Percentiles rank a stretch among this genome's conserved stretches.
Conservation (phyloP, 2,113 vertebrate genomes). For the Sorex araneus region DNA sequence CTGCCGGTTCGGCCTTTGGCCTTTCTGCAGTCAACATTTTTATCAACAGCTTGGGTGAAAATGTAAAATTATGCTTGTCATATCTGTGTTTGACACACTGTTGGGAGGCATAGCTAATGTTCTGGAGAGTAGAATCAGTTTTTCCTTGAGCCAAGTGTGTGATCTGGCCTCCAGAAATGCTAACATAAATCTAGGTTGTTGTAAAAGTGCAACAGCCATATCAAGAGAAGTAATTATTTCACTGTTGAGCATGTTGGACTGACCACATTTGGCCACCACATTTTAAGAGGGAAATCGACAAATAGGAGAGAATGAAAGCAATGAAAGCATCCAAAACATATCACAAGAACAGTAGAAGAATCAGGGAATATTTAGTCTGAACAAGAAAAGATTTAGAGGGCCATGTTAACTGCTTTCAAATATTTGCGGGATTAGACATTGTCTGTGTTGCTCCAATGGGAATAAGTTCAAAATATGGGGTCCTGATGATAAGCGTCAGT, state of each 20-base stretch:
- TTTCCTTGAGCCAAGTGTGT: slow-evolving; percentile 74
- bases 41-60: slow-evolving; percentile 78
- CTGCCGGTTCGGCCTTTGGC: slow-evolving; percentile 16
- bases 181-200: slow-evolving; percentile 80
- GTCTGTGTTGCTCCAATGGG: slow-evolving; percentile 45
- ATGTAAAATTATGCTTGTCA: slow-evolving; percentile 75
- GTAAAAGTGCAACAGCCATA: slow-evolving; percentile 68
- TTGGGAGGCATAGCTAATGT: slow-evolving; percentile 71
- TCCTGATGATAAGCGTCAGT: slow-evolving; percentile 54
- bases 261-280: slow-evolving; percentile 83
- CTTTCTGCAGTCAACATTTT: slow-evolving; percentile 68
- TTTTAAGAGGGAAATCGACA: slow-evolving; percentile 76
- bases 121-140: slow-evolving; percentile 69
- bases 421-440: slow-evolving; percentile 76
- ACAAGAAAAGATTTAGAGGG: slow-evolving; percentile 57
- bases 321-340: slow-evolving; percentile 64
- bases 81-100: slow-evolving; percentile 71
- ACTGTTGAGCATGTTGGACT: slow-evolving; percentile 13
- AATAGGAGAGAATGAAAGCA: slow-evolving; percentile 65
- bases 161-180: slow-evolving; percentile 81
- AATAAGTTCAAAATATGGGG: slow-evolving; percentile 52
- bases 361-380: slow-evolving; percentile 74
- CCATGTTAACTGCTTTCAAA: slow-evolving; percentile 68
- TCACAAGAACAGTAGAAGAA: slow-evolving; percentile 35
- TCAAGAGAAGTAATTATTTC: slow-evolving; percentile 77